These are phyloP conservation scores for Lobophora halterata DNA, from an alignment of 2,888 invertebrate species.

Conservation along the genomic window DNA sequence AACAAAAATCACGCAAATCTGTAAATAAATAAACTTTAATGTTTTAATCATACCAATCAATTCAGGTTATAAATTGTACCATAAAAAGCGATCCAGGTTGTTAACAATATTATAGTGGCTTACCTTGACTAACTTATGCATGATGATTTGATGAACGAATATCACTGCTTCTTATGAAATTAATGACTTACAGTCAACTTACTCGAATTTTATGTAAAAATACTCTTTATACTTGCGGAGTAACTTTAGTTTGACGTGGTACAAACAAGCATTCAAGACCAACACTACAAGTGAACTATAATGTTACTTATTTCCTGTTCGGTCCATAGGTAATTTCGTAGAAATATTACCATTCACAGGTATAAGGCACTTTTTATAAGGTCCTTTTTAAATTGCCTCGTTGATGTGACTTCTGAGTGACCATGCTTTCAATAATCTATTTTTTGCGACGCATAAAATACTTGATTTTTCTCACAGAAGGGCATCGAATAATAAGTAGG, in stretches of 20 bases:
- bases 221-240: background rate
- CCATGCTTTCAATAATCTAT: no score
- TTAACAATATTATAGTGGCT: background rate
- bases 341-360: constrained; percentile 3
- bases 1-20: constrained; percentile 5
- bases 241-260: constrained; percentile 17
- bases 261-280: constrained; percentile 17
- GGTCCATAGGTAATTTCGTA: constrained; percentile 15
- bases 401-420: no score
- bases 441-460: no score
- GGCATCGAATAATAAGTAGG: no score
- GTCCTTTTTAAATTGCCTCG: constrained; percentile 3
- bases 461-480: no score
- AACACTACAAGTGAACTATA: constrained; percentile 18
- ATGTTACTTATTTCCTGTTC: constrained; percentile 18
- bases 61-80: no score
- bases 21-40: constrained; percentile 6
- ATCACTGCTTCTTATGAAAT: constrained; percentile 1
- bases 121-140: constrained; percentile 13
- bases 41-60: no score
- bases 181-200: background rate
- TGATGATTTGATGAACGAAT: constrained; percentile 5
- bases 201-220: background rate
- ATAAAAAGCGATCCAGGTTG: no score
- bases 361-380: constrained; percentile 13